Base-by-base conservation (phyloP, 2,888 invertebrate genomes). In the Leptopilina myrica region DNA sequence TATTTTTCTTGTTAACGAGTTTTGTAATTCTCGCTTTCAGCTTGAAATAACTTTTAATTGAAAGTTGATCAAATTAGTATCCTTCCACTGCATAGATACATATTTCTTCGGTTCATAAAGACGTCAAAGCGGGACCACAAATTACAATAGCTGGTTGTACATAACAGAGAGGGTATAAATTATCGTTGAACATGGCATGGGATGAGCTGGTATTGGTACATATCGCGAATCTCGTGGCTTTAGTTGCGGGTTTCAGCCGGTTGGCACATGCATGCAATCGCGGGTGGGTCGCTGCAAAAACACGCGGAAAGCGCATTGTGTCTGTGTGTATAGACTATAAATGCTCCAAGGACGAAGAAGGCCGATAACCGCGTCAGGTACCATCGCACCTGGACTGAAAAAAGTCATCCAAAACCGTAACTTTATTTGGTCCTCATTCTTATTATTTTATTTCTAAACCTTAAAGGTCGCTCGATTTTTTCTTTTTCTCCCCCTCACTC, bases 101-200 rank as follows among this genome's bases (percentile, higher is more conserved):
- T 83, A 86, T 85, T 84, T 83, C 67, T 82, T 69, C 76, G 82
- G 83, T 84, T 81, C 84, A 85, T 85, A 86, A 87, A 86, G 86
- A 86, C 84, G 86, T 87, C 86, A 86, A 84, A 83, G 82, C 69
- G 83, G 83, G 83, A 82, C 84, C 83, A 83, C 83, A 87, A 86
- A 87, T 87, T 84, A 84, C 81, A 77, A 81, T 75, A 83, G 82
- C 53, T 81, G 79, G 79, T 80, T 76, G 80, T 81, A 80, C 81
- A 81, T 82, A 82, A 83, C 84, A 79, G 80, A 79, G 80, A 78
- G 78, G 83, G 81, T 84, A 86, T 85, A 83, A 86, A 85, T 87
- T 87, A 85, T 83, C 82, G 83, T 83, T 79, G 65, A 53, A 56
- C 43, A 64, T 82, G 77, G 81, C 67, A 64, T 53, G 76, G 81